Evolutionary conservation across 2,113 vertebrate genomes (phyloP).

Genomic region (Syrrhaptes paradoxus): DNA sequence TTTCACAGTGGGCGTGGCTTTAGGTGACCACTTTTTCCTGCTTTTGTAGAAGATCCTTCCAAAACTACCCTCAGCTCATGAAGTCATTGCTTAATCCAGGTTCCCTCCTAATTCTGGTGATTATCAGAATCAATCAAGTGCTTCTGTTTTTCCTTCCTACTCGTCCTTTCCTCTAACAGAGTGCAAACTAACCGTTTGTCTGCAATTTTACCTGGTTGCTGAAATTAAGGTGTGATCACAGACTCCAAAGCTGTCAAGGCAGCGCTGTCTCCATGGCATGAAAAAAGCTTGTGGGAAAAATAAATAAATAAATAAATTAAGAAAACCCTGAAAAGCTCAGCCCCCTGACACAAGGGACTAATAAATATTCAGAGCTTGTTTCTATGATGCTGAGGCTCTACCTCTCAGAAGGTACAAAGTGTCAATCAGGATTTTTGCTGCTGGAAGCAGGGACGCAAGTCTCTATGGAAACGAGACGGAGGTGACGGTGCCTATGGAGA

Average conservation of each 20-base stretch:
- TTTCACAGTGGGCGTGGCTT: not conserved
- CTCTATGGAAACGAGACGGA: constrained; percentile 69
- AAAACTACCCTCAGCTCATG: not conserved
- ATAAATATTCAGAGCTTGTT: constrained; percentile 6
- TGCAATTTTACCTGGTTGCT: not conserved
- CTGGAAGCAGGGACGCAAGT: constrained; percentile 22
- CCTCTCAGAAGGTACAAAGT: not conserved
- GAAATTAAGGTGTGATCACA: not conserved
- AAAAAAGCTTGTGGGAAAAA: not conserved
- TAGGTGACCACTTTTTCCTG: not conserved
- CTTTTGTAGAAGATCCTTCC: not conserved
- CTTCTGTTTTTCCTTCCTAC: not conserved
- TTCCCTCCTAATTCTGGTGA: not conserved
- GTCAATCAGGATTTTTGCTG: constrained; percentile 48
- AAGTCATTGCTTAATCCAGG: not conserved
- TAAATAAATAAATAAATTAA: not conserved
- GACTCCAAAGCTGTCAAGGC: not conserved
- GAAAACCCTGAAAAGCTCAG: not conserved
- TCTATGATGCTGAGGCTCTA: constrained; percentile 35
- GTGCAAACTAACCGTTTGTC: not conserved
- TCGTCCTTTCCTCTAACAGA: not conserved
- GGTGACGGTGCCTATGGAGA: constrained; percentile 16
- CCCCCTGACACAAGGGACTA: not conserved
- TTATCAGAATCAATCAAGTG: not conserved
- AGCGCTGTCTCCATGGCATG: not conserved